phyloP scores from a whole-genome alignment of 2,888 invertebrate species.

The Lasiommata megera region DNA sequence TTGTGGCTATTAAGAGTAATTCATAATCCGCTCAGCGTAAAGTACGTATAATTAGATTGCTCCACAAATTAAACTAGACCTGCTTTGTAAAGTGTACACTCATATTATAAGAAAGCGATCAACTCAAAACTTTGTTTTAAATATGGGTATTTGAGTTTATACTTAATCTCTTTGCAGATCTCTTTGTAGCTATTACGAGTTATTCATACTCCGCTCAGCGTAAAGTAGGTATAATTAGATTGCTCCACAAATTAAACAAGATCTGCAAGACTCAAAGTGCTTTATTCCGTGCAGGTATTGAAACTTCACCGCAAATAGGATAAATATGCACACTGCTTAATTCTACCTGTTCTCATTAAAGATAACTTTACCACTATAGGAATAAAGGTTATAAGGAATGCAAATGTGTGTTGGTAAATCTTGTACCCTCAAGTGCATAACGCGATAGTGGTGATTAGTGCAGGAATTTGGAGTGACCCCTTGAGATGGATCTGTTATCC shows the following conservation, averaged over 20 bases:
- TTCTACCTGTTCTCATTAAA: neutral
- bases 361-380: neutral
- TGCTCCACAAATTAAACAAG: constrained; percentile 7
- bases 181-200: neutral
- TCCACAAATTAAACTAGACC: constrained; percentile 3
- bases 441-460: constrained; percentile 12
- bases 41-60: neutral
- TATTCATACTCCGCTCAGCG: neutral
- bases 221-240: neutral
- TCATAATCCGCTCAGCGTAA: neutral
- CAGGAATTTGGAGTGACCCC: constrained; percentile 3
- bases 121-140: too few species aligned
- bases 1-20: neutral
- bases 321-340: neutral
- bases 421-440: constrained; percentile 10
- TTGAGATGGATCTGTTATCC: constrained; percentile 1
- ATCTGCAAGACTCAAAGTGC: neutral
- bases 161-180: neutral
- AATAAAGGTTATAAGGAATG: neutral
- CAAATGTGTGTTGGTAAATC: neutral
- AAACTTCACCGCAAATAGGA: constrained; percentile 1
- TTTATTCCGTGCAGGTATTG: constrained; percentile 6
- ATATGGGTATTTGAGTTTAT: too few species aligned
- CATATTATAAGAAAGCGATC: too few species aligned
- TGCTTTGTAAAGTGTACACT: too few species aligned